These are phyloP conservation scores for Pandemis corylana DNA, from an alignment of 2,888 invertebrate genomes.

Conservation along the genomic window DNA sequence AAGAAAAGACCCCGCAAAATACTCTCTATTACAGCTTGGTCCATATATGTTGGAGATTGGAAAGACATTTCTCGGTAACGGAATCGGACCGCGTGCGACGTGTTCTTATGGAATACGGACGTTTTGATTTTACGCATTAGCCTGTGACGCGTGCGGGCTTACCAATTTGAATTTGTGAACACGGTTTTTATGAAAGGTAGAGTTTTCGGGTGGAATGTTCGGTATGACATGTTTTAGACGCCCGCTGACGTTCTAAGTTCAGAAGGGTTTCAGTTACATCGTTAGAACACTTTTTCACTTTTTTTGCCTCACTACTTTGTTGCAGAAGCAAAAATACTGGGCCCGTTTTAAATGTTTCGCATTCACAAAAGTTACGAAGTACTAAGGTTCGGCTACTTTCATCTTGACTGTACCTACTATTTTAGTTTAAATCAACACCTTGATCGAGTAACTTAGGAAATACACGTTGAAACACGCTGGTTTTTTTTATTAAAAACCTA, in stretches of 20 bases:
- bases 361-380: too few species aligned
- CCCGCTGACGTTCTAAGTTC: background rate
- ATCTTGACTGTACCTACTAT: too few species aligned
- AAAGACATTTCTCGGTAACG: constrained; percentile 70
- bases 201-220: background rate
- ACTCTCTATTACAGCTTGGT: constrained; percentile 74
- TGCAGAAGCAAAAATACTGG: too few species aligned
- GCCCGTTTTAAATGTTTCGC: too few species aligned
- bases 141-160: constrained; percentile 21
- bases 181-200: constrained; percentile 12
- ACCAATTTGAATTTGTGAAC: constrained; percentile 35
- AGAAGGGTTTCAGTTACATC: too few species aligned
- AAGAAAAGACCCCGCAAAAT: constrained; percentile 77
- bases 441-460: too few species aligned
- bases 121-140: constrained; percentile 44
- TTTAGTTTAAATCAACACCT: too few species aligned
- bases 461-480: too few species aligned
- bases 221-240: background rate
- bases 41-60: constrained; percentile 69
- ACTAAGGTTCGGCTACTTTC: too few species aligned
- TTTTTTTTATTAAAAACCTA: too few species aligned
- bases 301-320: too few species aligned
- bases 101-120: constrained; percentile 46
- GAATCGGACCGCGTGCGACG: constrained; percentile 53
- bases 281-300: too few species aligned